Conservation (phyloP, 2,113 vertebrate genomes). For the Cettia cetti region DNA sequence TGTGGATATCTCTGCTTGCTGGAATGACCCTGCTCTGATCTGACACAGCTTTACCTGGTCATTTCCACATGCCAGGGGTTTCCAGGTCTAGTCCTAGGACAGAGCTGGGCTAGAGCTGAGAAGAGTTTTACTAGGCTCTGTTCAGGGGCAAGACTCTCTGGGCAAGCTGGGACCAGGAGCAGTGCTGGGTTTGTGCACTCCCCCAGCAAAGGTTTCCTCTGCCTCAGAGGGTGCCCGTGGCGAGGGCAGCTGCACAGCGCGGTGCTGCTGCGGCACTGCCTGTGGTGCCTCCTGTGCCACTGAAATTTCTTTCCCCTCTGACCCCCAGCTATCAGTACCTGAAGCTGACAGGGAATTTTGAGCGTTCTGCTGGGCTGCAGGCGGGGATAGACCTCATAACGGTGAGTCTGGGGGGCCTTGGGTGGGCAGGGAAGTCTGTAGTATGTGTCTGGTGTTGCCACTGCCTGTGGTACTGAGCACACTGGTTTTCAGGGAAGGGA, state of each 20-base stretch:
- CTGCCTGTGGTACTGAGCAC: not conserved
- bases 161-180: not conserved
- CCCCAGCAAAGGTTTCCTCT: not conserved
- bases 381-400: conserved; percentile 85
- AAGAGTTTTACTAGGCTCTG: not conserved
- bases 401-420: conserved; percentile 61
- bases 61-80: not conserved
- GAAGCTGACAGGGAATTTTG: conserved; percentile 87
- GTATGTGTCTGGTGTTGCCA: not conserved
- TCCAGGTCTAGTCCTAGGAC: not conserved
- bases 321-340: conserved; percentile 81
- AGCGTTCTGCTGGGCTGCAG: conserved; percentile 92
- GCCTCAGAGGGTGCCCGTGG: accelerated
- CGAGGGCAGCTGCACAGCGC: accelerated
- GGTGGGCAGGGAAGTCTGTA: not conserved
- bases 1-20: not conserved
- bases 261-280: accelerated
- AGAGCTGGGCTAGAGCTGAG: not conserved
- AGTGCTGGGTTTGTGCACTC: not conserved
- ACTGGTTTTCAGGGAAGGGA: not conserved
- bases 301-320: not conserved
- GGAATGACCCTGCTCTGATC: not conserved
- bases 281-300: accelerated
- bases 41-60: not conserved
- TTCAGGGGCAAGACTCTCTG: not conserved